A percentile compares a stretch with the other conserved stretches of the same genome.
These are phyloP conservation scores for Xylota segnis DNA, from an alignment of 2,888 invertebrate species.

Conservation along the genomic window DNA sequence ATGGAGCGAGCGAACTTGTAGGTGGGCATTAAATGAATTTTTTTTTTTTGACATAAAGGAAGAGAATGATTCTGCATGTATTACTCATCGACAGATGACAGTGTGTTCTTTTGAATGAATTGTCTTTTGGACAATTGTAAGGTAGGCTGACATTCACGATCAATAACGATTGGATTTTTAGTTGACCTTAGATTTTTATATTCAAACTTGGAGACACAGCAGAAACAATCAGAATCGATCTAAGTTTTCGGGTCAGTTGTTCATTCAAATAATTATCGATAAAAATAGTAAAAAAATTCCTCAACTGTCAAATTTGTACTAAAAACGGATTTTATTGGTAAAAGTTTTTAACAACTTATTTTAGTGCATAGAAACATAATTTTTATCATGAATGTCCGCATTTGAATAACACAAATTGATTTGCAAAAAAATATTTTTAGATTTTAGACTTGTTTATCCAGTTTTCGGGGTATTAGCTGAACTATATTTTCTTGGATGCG, in stretches of 20 bases:
- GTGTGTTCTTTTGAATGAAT: not conserved
- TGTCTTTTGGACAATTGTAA: not conserved
- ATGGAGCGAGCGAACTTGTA: slow-evolving; percentile 1
- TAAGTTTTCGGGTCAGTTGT: not conserved
- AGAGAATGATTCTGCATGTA: slow-evolving; percentile 1
- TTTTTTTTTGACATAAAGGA: slow-evolving; percentile 1
- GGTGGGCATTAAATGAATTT: slow-evolving; percentile 4
- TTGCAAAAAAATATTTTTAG: not conserved
- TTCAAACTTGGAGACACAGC: too few species aligned
- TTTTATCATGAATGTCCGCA: not conserved
- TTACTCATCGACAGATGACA: slow-evolving; percentile 2
- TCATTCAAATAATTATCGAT: not conserved
- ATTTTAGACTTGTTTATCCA: slow-evolving; percentile 26
- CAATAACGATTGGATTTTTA: too few species aligned
- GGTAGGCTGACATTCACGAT: too few species aligned
- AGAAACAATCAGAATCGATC: not conserved
- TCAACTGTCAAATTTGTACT: not conserved
- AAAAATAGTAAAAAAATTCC: not conserved
- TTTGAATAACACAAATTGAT: not conserved
- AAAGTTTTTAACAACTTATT: not conserved
- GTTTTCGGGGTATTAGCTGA: slow-evolving; percentile 4
- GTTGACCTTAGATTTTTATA: too few species aligned
- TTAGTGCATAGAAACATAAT: not conserved
- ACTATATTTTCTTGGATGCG: slow-evolving; percentile 12
- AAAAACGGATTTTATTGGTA: not conserved